Evolutionary conservation across 1,140 invertebrate species (phyloP), one percentile per base, ranked within the genome.

Genomic region (Orussus abietinus): DNA sequence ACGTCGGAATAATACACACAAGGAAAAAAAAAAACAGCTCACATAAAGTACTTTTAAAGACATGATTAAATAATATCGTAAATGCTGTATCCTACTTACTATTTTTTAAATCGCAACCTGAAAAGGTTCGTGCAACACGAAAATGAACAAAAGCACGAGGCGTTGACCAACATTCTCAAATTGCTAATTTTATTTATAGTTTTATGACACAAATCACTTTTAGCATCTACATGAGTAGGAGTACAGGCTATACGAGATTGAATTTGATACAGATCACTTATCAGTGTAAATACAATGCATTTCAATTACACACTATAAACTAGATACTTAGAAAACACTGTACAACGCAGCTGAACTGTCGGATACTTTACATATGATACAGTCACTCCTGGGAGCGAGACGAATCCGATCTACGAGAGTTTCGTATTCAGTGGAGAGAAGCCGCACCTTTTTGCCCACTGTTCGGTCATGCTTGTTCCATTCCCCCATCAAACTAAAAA

Each of bases 281-380:
- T 65, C 64, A 64, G 51, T 62, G 66, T 72, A 71, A 69, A 71
- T 73, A 71, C 66, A 73, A 69, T 73, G 60, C 62, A 58, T 59
- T 51, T 66, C 66, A 71, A 66, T 73, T 73, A 73, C 67, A 71
- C 59, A 46, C 62, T 73, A 71, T 73, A 62, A 72, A 69, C 70
- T 73, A 73, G 63, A 73, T 72, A 73, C 67, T 73, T 72, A 73
- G 55, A 73, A 73, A 73, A 73, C 69, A 73, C 70, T 73, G 70
- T 73, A 73, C 70, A 73, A 67, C 62, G 67, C 67, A 69, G 66
- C 58, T 62, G 64, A 73, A 69, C 64, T 67, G 59, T 69, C 62
- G 64, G 58, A 66, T 72, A 71, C 69, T 73, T 72, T 73, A 73
- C 70, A 63, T 73, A 73, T 73, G 58, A 62, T 73, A 73, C 70